phyloP scores from a whole-genome alignment of 2,797 vertebrate species.

The Poecilia gillii region DNA sequence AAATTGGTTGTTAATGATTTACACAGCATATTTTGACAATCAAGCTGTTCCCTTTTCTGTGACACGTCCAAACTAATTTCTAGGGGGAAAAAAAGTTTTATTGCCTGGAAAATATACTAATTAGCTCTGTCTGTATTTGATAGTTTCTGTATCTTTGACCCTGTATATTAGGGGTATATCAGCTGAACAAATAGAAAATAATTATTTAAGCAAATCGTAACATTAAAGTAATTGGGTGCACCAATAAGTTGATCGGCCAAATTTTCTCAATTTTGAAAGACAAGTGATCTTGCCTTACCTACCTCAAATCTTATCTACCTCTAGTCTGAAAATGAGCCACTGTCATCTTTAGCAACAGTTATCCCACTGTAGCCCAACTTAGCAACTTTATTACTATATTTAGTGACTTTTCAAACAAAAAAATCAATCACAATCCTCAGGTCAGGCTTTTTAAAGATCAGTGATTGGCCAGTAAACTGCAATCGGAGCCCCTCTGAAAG shows the following conservation, averaged over 20 bases:
- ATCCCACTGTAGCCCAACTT: background rate
- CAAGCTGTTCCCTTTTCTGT: background rate
- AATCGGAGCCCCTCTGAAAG: background rate
- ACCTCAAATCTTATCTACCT: background rate
- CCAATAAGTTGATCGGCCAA: background rate
- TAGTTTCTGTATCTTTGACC: background rate
- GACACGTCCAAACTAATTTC: conserved; percentile 21
- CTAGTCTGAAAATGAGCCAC: background rate
- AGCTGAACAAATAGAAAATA: background rate
- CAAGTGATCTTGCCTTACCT: background rate
- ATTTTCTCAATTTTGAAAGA: background rate
- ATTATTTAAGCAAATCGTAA: no score
- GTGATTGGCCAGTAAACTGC: background rate
- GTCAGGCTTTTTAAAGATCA: background rate
- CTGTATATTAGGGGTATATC: background rate
- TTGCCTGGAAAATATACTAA: no score
- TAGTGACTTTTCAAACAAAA: background rate
- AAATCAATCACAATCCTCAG: background rate
- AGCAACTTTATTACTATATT: background rate
- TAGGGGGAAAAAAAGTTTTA: conserved; percentile 23
- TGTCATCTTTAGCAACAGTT: background rate
- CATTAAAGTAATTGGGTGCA: background rate
- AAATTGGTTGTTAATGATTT: background rate
- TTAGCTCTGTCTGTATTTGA: background rate
- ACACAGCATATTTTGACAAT: background rate